Evolutionary conservation across 2,113 vertebrate species (phyloP).

Genomic region (Gorsachius goisagi): DNA sequence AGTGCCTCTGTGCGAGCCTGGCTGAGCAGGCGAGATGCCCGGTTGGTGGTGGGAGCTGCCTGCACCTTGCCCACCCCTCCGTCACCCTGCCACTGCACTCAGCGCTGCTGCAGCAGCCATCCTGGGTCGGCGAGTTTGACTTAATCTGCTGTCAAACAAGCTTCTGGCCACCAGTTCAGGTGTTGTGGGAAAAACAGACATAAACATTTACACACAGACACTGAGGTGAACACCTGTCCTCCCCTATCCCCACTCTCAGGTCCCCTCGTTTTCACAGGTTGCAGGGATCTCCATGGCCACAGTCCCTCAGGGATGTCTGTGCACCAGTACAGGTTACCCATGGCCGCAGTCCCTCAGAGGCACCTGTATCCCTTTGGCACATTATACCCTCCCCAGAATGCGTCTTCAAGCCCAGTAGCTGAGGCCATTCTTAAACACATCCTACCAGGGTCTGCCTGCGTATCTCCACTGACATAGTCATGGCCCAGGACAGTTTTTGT

Average conservation of each 20-base stretch:
- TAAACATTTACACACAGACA: background rate
- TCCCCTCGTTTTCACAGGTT: background rate
- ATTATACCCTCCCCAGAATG: background rate
- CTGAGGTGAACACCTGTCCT: background rate
- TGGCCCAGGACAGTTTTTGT: background rate
- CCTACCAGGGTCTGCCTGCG: background rate
- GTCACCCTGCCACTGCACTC: background rate
- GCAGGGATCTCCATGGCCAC: background rate
- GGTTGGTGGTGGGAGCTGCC: background rate
- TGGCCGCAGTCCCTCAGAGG: background rate
- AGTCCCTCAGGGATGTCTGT: too few relatives aligned
- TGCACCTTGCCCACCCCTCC: background rate
- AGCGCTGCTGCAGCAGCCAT: fast-evolving
- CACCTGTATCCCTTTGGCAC: background rate
- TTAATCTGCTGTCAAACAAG: background rate
- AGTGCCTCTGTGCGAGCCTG: fast-evolving
- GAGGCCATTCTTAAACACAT: background rate
- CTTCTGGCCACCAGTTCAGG: background rate
- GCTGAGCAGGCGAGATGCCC: fast-evolving
- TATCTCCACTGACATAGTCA: background rate
- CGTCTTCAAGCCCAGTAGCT: background rate
- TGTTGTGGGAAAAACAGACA: background rate
- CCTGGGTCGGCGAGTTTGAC: background rate
- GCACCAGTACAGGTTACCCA: fast-evolving
- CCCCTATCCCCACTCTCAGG: fast-evolving